phyloP scores from a whole-genome alignment of 1,140 invertebrate species.

The Bombus fervidus region DNA sequence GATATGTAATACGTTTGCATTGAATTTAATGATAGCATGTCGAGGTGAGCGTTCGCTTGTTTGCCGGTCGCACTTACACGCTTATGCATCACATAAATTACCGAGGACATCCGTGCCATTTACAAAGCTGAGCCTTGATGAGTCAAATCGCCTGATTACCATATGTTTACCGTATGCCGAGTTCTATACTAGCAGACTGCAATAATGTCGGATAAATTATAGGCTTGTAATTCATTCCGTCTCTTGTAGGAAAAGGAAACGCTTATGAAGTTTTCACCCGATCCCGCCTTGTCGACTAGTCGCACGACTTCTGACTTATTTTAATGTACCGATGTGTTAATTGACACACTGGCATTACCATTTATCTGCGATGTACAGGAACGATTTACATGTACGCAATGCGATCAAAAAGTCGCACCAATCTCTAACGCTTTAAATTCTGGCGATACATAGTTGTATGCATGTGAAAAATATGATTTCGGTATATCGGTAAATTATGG shows the following conservation, averaged over 20 bases:
- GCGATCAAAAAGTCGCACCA: not conserved
- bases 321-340: slow-evolving; percentile 30
- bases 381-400: too few species aligned
- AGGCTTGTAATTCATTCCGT: slow-evolving; percentile 60
- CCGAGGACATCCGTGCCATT: slow-evolving; percentile 70
- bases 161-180: slow-evolving; percentile 66
- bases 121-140: slow-evolving; percentile 72
- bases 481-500: not conserved
- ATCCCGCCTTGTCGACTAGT: not conserved
- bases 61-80: slow-evolving; percentile 66
- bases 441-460: not conserved
- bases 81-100: slow-evolving; percentile 71
- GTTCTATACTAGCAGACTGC: slow-evolving; percentile 43
- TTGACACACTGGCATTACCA: not conserved
- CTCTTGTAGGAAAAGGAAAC: slow-evolving; percentile 46
- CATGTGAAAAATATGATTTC: not conserved
- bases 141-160: slow-evolving; percentile 73
- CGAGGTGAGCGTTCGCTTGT: slow-evolving; percentile 65
- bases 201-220: slow-evolving; percentile 65
- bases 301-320: slow-evolving; percentile 18
- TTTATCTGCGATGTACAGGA: not conserved
- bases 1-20: slow-evolving; percentile 58
- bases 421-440: not conserved
- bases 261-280: slow-evolving; percentile 41
- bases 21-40: slow-evolving; percentile 71